Evolutionary conservation across 2,797 vertebrate genomes (phyloP), one percentile per base, ranked within the genome.

Genomic region (Natrix natrix): DNA sequence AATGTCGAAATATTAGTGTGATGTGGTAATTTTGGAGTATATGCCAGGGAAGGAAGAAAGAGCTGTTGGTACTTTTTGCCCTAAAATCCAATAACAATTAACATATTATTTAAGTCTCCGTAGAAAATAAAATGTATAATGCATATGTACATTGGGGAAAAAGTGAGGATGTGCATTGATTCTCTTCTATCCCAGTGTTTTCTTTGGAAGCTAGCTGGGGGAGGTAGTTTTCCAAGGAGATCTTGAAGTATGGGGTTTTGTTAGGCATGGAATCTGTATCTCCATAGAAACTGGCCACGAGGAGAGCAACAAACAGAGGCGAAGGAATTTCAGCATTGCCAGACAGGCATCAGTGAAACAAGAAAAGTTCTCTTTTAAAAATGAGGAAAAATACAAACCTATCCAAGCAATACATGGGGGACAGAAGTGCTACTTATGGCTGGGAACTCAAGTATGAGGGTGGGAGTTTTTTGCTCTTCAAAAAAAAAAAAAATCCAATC

Each of bases 231-330:
- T 96, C 96, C 97, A 95, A 94, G 95, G 95, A 96, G 95, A 95
- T 94, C 96, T 94, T 93, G 96, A 97, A 94, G 95, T 95, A 96
- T 97, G 97, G 95, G 93, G 91, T 95, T 96, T 94, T 91, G 95
- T 94, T 95, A 95, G 96, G 96, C 96, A 95, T 95, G 96, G 97
- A 97, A 97, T 97, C 95, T 92, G 94, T 92, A 93, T 97, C 95
- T 90, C 97, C 95, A 95, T 96, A 95, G 97, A 96, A 97, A 97
- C 93, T 43, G 93, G 91, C 94, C 94, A 63, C 57, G 66, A 74
- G 93, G 95, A 94, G 93, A 94, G 96, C 97, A 97, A 97, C 97
- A 97, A 97, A 97, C 96, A 97, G 88, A 54, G 92, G 95, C 92
- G 95, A 94, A 94, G 91, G 97, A 97, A 97, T 97, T 96, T 96